These are phyloP conservation scores for Elephantulus edwardii DNA, from an alignment of 2,113 vertebrate genomes.

Conservation along the genomic window DNA sequence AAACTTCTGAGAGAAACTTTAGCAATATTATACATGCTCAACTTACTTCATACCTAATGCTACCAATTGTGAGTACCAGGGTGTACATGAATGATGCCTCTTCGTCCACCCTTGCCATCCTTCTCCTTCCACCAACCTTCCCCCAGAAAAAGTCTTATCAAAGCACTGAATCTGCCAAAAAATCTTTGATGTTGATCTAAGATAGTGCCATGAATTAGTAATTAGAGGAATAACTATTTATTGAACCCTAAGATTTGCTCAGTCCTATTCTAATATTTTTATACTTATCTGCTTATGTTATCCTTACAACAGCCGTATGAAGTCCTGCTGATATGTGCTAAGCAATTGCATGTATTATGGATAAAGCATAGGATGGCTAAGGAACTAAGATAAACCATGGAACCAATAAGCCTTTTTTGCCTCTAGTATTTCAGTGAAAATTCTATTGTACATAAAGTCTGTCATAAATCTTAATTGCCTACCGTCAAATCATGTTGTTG, in stretches of 20 bases:
- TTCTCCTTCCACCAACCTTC: too few species aligned
- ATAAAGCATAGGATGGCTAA: neutral
- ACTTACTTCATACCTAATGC: neutral
- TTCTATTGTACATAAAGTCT: neutral
- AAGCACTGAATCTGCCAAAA: neutral
- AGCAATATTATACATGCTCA: neutral
- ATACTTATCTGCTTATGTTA: neutral
- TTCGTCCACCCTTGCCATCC: neutral
- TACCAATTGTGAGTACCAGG: neutral
- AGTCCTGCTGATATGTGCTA: neutral
- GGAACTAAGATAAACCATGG: neutral
- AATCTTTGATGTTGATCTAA: slow-evolving; percentile 2
- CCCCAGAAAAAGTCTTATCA: neutral
- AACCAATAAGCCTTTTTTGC: neutral
- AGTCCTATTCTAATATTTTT: neutral
- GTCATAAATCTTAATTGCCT: too few species aligned
- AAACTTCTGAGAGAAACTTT: slow-evolving; percentile 3
- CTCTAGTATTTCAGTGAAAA: neutral
- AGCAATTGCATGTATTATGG: neutral
- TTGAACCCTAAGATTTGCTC: neutral
- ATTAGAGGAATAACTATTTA: neutral
- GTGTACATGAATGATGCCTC: neutral
- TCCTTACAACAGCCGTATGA: neutral
- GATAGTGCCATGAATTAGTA: neutral
- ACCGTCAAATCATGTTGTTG: too few species aligned